Evolutionary conservation across 2,113 vertebrate genomes (phyloP).

Genomic region (Protomyctophum bolini): DNA sequence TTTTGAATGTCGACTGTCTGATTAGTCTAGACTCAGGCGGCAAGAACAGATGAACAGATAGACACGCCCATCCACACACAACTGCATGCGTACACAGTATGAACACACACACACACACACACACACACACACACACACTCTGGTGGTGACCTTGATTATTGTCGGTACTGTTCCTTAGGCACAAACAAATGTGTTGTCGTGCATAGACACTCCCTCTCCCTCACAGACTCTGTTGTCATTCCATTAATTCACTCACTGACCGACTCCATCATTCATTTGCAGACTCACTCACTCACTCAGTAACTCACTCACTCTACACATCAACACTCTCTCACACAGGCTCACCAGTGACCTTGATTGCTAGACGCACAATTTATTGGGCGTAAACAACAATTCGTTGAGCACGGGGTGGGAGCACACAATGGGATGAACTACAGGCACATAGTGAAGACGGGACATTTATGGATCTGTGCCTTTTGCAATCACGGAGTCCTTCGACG

Average conservation of each 20-base stretch:
- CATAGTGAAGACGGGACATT: slow-evolving; percentile 36
- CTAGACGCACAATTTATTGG: not conserved
- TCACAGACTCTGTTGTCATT: not conserved
- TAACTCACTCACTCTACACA: slow-evolving; percentile 1
- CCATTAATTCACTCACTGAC: slow-evolving; percentile 20
- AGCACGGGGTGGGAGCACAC: slow-evolving; percentile 24
- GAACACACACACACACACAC: slow-evolving; percentile 14
- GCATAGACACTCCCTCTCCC: not conserved
- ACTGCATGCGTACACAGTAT: not conserved
- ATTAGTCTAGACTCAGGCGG: slow-evolving; percentile 19
- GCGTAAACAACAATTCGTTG: slow-evolving; percentile 22
- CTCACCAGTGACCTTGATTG: not conserved
- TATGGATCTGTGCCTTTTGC: not conserved
- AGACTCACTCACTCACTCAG: not conserved
- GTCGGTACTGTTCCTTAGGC: slow-evolving; percentile 42
- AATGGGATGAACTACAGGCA: slow-evolving; percentile 34
- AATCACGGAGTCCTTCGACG: no score
- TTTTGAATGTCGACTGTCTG: slow-evolving; percentile 36
- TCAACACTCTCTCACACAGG: slow-evolving; percentile 27
- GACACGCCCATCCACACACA: not conserved
- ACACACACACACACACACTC: slow-evolving; percentile 20
- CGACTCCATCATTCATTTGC: not conserved
- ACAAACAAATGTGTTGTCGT: slow-evolving; percentile 35
- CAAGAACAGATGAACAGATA: slow-evolving; percentile 33
- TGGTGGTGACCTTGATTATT: slow-evolving; percentile 47